phyloP scores from a whole-genome alignment of 2,888 invertebrate species.

The Tuta absoluta region DNA sequence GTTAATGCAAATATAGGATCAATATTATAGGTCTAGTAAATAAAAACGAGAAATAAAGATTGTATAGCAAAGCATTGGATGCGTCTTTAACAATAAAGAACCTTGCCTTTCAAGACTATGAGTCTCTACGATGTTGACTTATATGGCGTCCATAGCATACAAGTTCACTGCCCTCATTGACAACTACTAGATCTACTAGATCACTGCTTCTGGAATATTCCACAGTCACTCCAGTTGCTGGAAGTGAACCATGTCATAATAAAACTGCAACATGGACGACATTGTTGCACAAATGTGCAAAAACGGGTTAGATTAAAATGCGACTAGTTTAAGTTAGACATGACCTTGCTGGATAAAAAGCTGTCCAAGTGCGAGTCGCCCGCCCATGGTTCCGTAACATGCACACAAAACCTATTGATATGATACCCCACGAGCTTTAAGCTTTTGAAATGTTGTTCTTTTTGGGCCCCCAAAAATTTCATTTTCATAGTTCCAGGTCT shows the following conservation, averaged over 20 bases:
- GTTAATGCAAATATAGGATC: background rate
- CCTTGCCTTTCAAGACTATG: background rate
- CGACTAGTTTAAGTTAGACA: background rate
- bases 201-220: background rate
- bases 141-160: background rate
- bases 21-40: background rate
- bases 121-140: background rate
- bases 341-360: background rate
- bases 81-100: background rate
- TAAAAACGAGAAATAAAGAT: background rate
- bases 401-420: too few relatives aligned
- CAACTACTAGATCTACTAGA: background rate
- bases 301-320: background rate
- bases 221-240: background rate
- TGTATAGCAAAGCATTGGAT: background rate
- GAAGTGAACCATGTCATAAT: background rate
- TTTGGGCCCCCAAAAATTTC: too few relatives aligned
- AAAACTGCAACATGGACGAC: background rate
- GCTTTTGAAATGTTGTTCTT: too few relatives aligned
- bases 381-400: too few relatives aligned
- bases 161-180: conserved; percentile 10
- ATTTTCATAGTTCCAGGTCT: too few relatives aligned
- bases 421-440: too few relatives aligned
- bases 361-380: too few relatives aligned
- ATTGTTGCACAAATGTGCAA: background rate